Conservation (phyloP, 2,113 vertebrate genomes). For the Cathartes aura region DNA sequence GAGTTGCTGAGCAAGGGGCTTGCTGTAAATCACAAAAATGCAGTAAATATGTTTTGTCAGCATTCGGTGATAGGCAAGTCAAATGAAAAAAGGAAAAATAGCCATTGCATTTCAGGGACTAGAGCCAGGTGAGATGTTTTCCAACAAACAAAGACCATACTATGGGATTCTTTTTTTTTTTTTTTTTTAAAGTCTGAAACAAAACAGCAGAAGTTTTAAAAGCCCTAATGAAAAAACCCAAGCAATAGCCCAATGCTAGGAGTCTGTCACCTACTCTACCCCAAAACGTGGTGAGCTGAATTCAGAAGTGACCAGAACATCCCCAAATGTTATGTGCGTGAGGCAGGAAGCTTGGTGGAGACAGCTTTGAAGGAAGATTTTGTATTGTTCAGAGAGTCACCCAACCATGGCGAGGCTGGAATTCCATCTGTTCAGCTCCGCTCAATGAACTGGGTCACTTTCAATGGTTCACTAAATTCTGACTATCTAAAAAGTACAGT, state of each 20-base stretch:
- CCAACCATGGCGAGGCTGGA: constrained; percentile 69
- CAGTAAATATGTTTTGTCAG: background rate
- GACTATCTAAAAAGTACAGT: constrained; percentile 83
- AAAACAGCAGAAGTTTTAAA: background rate
- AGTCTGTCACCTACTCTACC: background rate
- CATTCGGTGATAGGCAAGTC: background rate
- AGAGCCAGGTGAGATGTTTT: background rate
- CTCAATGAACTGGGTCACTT: constrained; percentile 82
- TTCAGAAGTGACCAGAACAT: constrained; percentile 29
- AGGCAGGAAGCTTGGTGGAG: constrained; percentile 53
- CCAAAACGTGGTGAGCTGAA: background rate
- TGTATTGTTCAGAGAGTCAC: constrained; percentile 67
- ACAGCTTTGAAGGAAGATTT: constrained; percentile 65
- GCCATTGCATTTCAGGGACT: background rate
- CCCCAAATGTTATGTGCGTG: background rate
- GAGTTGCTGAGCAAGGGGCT: background rate
- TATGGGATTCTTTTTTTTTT: background rate
- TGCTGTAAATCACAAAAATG: background rate
- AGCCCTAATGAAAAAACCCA: background rate
- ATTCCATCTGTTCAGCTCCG: constrained; percentile 82
- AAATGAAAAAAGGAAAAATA: background rate
- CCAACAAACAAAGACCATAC: background rate
- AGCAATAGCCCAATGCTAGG: background rate
- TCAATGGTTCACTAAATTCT: constrained; percentile 79
- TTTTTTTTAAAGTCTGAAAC: background rate